Evolutionary conservation across 2,888 invertebrate species (phyloP).

Genomic region (Ophion obscuratus): DNA sequence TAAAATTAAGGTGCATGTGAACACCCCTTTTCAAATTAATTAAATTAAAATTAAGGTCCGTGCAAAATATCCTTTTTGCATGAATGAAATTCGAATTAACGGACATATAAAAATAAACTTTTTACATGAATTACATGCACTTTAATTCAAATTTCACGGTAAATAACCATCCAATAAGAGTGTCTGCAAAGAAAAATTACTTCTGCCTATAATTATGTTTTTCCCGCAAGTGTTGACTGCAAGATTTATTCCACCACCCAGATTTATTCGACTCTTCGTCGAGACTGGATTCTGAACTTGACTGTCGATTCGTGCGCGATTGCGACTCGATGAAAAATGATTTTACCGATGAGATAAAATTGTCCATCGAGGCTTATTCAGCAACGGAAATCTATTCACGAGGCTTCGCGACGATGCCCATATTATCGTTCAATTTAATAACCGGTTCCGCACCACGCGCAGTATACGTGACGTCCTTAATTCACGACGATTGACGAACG

Average conservation of each 20-base stretch:
- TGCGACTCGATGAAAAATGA: not conserved
- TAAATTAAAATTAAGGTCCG: no score
- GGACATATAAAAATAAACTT: not conserved
- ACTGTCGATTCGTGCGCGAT: not conserved
- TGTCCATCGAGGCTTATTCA: slow-evolving; percentile 8
- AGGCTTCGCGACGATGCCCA: slow-evolving; percentile 39
- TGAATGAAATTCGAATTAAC: no score
- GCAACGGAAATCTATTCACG: slow-evolving; percentile 41
- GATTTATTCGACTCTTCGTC: not conserved
- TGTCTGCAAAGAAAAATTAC: not conserved
- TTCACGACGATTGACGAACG: slow-evolving; percentile 78
- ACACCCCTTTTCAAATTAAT: no score
- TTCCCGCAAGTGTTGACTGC: not conserved
- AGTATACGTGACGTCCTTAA: slow-evolving; percentile 78
- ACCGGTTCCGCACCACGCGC: slow-evolving; percentile 64
- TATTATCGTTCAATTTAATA: slow-evolving; percentile 63
- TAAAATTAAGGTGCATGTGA: no score
- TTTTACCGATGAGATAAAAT: not conserved
- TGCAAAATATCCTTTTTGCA: no score
- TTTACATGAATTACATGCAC: not conserved
- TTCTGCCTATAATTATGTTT: not conserved
- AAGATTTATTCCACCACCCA: not conserved
- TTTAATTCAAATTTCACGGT: not conserved
- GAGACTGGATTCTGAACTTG: not conserved
- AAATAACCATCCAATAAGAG: not conserved